Percentiles rank a stretch among this genome's conserved stretches.
Conservation (phyloP, 2,888 invertebrate species). For the Pandemis cinnamomeana region DNA sequence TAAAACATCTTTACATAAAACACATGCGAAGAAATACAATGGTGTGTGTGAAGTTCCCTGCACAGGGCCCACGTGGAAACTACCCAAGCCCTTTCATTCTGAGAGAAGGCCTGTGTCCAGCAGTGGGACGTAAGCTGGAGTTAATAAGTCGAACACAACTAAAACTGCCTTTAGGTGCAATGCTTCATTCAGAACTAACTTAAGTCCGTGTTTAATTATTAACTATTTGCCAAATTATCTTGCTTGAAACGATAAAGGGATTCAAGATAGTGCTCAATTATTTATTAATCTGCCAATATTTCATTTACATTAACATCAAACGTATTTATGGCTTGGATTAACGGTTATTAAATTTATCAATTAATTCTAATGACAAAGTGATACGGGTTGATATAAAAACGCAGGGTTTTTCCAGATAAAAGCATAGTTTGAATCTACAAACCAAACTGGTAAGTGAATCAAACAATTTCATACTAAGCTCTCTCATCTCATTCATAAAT, state of each 20-base stretch:
- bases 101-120: too few relatives aligned
- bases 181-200: neutral
- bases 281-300: slow-evolving; percentile 8
- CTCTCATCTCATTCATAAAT: neutral
- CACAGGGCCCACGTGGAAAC: too few relatives aligned
- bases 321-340: neutral
- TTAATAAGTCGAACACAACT: too few relatives aligned
- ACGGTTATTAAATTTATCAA: slow-evolving; percentile 26
- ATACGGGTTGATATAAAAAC: slow-evolving; percentile 26
- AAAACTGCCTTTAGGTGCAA: neutral
- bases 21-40: too few relatives aligned
- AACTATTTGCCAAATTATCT: slow-evolving; percentile 1
- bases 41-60: too few relatives aligned
- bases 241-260: neutral
- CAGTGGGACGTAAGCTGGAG: too few relatives aligned
- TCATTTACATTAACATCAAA: neutral
- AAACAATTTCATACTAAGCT: neutral
- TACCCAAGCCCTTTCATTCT: too few relatives aligned
- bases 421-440: slow-evolving; percentile 37
- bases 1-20: too few relatives aligned
- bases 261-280: neutral
- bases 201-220: neutral
- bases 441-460: slow-evolving; percentile 27
- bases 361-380: slow-evolving; percentile 7
- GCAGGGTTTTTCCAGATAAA: neutral